phyloP scores from a whole-genome alignment of 2,888 invertebrate species.

The Drosophila anomelani region DNA sequence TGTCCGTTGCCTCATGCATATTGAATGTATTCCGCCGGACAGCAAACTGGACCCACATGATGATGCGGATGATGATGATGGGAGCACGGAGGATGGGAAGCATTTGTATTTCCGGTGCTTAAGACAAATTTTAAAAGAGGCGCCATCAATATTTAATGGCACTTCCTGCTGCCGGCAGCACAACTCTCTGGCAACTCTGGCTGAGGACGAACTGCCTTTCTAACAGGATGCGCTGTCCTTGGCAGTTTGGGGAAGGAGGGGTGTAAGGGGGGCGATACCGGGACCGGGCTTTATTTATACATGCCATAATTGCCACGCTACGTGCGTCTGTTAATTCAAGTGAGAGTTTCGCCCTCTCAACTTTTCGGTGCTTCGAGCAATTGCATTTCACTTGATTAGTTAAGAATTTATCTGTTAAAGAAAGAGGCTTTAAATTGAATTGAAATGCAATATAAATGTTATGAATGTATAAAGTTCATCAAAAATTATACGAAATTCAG shows the following conservation, averaged over 20 bases:
- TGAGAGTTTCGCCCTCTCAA: constrained; percentile 37
- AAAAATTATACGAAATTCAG: too few species aligned
- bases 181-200: constrained; percentile 35
- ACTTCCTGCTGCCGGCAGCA: constrained; percentile 57
- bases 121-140: constrained; percentile 78
- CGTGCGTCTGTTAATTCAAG: constrained; percentile 63
- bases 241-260: constrained; percentile 4
- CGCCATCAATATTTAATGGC: constrained; percentile 70
- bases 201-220: constrained; percentile 13
- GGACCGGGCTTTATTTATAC: constrained; percentile 43
- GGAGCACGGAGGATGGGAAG: background rate
- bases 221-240: constrained; percentile 34
- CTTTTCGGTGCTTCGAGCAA: constrained; percentile 8
- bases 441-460: background rate
- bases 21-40: constrained; percentile 55
- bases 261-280: background rate
- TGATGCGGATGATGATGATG: background rate
- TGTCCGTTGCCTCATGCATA: constrained; percentile 57
- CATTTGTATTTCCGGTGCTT: constrained; percentile 79
- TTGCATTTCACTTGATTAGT: constrained; percentile 17
- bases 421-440: background rate
- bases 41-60: constrained; percentile 27
- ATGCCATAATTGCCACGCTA: constrained; percentile 29
- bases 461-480: too few species aligned
- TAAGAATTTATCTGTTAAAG: background rate